A percentile compares a stretch with the other conserved stretches of the same genome.
phyloP scores from a whole-genome alignment of 2,888 invertebrate species.

The Lissocephala sabroskyi region DNA sequence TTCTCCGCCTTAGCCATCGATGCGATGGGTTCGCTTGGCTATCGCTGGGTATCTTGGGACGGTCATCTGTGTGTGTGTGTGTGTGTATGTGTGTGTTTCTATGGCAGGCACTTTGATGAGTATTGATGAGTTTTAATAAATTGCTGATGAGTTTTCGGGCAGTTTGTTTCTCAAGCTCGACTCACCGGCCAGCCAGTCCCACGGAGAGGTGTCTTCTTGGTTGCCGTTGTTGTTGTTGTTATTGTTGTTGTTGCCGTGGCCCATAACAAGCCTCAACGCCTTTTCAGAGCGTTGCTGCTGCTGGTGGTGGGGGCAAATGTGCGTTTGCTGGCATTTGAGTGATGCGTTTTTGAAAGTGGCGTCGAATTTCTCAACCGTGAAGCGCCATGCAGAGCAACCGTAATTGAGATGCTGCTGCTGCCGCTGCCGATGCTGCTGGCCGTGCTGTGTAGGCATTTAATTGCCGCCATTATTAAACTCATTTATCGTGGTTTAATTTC shows the following conservation, averaged over 20 bases:
- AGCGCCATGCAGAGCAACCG: constrained; percentile 60
- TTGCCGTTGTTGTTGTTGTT: constrained; percentile 29
- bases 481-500: constrained; percentile 66
- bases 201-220: constrained; percentile 26
- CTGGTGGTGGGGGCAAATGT: constrained; percentile 2
- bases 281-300: constrained; percentile 28
- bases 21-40: too few species aligned
- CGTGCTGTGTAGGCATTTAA: constrained; percentile 51
- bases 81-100: constrained; percentile 21
- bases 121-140: constrained; percentile 67
- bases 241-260: constrained; percentile 18
- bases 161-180: constrained; percentile 37
- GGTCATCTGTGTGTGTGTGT: neutral
- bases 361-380: constrained; percentile 63
- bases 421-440: constrained; percentile 24
- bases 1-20: constrained; percentile 30
- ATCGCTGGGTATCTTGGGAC: constrained; percentile 12
- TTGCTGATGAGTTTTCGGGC: constrained; percentile 59
- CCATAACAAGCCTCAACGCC: constrained; percentile 54
- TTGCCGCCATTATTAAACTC: constrained; percentile 67
- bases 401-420: constrained; percentile 56
- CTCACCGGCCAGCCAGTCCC: constrained; percentile 5
- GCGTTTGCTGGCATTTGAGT: constrained; percentile 33
- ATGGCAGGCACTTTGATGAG: constrained; percentile 54
- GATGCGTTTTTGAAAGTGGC: constrained; percentile 62